Base-by-base conservation (phyloP, 23 tunicate species). In the Botrylloides violaceus region DNA sequence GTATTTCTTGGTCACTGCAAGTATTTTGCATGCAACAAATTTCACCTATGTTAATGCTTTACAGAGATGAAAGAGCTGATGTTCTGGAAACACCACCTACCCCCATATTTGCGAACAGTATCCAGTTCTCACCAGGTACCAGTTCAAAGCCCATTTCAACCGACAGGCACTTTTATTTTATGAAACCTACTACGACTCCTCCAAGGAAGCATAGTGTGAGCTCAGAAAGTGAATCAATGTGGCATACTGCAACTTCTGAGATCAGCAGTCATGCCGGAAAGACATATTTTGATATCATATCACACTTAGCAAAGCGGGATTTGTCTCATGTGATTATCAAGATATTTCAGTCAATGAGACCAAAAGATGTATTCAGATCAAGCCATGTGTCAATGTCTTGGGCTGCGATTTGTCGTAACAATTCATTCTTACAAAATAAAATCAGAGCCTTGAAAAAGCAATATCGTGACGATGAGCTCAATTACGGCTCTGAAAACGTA, bases 321-420 rank as follows among this genome's bases (percentile, higher is more conserved):
- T 32, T 68, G 74, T 31, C 36, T 32, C 74, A 68, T 68, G 47
- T 68, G 28, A 68, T 68, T 7, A 36, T 29, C 43, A 68, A 68
- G 30, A 68, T 68, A 36, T 68, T 43, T 22, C 4, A 23, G 0
- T 1, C 27, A 24, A 37, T 68, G 4, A 55, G 74, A 22, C 43
- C 15, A 1, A 68, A 68, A 22, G 74, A 68, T 68, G 29, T 68
- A 32, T 37, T 37, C 20, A 24, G 74, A 56, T 68, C 56, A 9
- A 68, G 74, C 29, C 24, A 37, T 24, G 74, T 68, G 20, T 68
- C 58, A n/a, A 32, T 32, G 47, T 68, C 74, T 20, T 68, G 74
- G 74, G 25, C 56, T 25, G 25, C 21, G 21, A 28, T 68, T 12
- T 36, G 74, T 25, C 20, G 0, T 5, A 24, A 43, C 29, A 68